Conservation (phyloP, 92 coral and sea anemone species). For the Phymanthus crucifer region DNA sequence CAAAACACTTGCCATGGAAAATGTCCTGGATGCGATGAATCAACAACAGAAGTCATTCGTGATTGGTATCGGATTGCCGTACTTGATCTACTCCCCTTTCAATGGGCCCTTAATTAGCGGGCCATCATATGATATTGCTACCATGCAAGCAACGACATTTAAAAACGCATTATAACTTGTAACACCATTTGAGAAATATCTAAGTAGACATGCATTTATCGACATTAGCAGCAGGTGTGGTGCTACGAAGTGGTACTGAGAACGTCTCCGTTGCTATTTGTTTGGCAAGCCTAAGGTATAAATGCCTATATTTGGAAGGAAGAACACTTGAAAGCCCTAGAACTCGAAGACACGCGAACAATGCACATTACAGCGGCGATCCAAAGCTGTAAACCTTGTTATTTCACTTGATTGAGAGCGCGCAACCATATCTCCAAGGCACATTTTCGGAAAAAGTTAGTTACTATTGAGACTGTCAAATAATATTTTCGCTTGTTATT, state of each 20-base stretch:
- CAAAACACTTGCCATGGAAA: background rate
- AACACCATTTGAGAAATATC: background rate
- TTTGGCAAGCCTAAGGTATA: background rate
- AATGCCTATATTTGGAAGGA: background rate
- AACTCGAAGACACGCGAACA: background rate
- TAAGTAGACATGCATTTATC: background rate
- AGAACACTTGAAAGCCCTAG: background rate
- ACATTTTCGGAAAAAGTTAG: background rate
- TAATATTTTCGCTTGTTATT: background rate
- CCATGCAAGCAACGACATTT: background rate
- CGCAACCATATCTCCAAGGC: conserved; percentile 1
- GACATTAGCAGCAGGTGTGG: background rate
- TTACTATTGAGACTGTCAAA: background rate
- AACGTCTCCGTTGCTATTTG: background rate
- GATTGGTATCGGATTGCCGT: background rate
- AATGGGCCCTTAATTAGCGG: background rate
- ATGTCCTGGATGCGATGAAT: background rate
- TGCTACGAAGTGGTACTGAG: background rate
- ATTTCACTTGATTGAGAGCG: background rate
- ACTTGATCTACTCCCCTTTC: background rate
- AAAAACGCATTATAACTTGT: background rate
- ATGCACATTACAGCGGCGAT: background rate
- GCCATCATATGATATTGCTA: background rate
- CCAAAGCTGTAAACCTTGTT: background rate
- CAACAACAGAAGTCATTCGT: background rate